Conservation (phyloP, 2,797 vertebrate species). For the Numenius phaeopus region DNA sequence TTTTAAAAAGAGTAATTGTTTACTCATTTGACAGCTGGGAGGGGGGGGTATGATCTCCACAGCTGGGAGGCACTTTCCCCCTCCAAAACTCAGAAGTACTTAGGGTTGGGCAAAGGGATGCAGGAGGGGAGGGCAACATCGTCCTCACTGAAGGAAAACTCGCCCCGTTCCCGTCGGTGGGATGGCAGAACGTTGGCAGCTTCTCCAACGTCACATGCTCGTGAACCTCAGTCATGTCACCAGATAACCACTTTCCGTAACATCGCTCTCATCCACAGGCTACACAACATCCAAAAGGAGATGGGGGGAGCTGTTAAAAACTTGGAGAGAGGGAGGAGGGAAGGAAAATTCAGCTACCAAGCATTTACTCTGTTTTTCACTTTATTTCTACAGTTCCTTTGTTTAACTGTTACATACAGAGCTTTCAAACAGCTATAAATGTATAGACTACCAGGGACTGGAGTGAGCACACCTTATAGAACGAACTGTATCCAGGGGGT, state of each 20-base stretch:
- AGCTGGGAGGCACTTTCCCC: neutral
- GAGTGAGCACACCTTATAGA: rapidly evolving
- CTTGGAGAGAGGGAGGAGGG: neutral
- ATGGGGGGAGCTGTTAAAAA: neutral
- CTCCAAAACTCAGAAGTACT: neutral
- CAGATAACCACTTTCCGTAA: neutral
- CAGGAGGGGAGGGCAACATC: neutral
- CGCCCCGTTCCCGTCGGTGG: rapidly evolving
- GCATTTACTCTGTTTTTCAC: neutral
- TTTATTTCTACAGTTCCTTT: neutral
- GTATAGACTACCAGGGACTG: neutral
- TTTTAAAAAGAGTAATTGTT: neutral
- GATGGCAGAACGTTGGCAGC: neutral
- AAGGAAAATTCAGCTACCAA: neutral
- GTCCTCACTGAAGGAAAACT: neutral
- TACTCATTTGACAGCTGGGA: neutral
- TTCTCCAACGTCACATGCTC: neutral
- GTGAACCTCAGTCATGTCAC: neutral
- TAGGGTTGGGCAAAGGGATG: neutral
- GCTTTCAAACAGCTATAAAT: neutral
- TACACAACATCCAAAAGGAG: neutral
- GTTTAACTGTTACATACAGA: neutral
- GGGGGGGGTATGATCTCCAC: neutral
- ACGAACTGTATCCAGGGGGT: neutral
- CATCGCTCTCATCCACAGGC: neutral